phyloP scores from a whole-genome alignment of 1,140 invertebrate species.

The Panagrolaimus sp. region DNA sequence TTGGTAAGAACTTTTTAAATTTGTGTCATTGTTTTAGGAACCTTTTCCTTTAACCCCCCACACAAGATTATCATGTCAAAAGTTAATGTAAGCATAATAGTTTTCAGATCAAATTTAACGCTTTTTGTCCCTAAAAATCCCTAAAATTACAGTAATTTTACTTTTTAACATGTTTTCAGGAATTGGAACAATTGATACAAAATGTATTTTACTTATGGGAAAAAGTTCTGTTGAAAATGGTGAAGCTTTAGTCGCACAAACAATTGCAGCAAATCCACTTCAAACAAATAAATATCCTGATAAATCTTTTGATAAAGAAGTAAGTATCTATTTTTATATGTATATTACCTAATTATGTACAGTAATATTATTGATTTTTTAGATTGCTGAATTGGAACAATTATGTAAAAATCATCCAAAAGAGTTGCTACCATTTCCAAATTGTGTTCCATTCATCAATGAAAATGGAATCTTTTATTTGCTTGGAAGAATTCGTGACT shows the following conservation, averaged over 20 bases:
- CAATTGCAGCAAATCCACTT: conserved; percentile 6
- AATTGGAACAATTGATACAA: not conserved
- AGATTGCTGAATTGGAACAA: not conserved
- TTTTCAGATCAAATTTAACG: too few relatives aligned
- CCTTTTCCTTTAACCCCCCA: too few relatives aligned
- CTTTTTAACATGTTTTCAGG: too few relatives aligned
- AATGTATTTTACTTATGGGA: not conserved
- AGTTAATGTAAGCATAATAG: too few relatives aligned
- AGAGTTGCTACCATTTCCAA: not conserved
- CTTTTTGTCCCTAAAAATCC: too few relatives aligned
- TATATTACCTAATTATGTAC: too few relatives aligned
- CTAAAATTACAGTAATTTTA: too few relatives aligned
- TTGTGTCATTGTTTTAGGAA: too few relatives aligned
- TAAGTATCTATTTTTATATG: not conserved
- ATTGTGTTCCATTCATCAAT: not conserved
- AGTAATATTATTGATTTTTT: too few relatives aligned
- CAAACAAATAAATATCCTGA: not conserved
- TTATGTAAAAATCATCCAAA: not conserved
- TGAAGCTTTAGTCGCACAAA: not conserved
- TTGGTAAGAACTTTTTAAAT: not conserved
- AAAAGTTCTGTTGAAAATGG: not conserved
- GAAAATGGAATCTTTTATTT: not conserved
- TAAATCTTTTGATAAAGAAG: conserved; percentile 1
- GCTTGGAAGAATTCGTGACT: not conserved
- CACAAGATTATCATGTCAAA: too few relatives aligned